Conservation (phyloP, 2,888 invertebrate genomes). For the Eupeodes latifasciatus region DNA sequence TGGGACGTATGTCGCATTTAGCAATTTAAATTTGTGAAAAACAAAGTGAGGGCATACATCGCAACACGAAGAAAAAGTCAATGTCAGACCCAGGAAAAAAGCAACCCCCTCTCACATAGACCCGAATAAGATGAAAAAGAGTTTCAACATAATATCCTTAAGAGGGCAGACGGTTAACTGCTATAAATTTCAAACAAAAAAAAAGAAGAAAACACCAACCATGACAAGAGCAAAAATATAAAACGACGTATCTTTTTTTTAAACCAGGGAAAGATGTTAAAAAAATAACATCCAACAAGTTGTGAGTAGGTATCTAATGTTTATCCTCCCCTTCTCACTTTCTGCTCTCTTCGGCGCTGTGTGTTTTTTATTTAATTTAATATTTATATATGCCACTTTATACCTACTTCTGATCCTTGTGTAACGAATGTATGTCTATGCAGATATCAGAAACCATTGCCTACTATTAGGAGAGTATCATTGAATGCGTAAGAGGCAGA, state of each 20-base stretch:
- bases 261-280: constrained; percentile 27
- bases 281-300: constrained; percentile 72
- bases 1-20: constrained; percentile 56
- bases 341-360: background rate
- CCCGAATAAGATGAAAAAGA: constrained; percentile 7
- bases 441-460: constrained; percentile 44
- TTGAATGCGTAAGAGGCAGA: constrained; percentile 16
- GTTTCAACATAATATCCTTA: constrained; percentile 53
- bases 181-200: constrained; percentile 59
- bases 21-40: constrained; percentile 66
- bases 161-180: constrained; percentile 70
- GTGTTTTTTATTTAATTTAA: constrained; percentile 58
- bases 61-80: constrained; percentile 45
- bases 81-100: constrained; percentile 49
- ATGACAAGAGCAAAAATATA: constrained; percentile 5
- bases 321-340: constrained; percentile 10
- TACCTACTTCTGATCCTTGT: constrained; percentile 50
- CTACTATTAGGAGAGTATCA: constrained; percentile 41
- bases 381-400: constrained; percentile 68
- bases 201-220: constrained; percentile 24
- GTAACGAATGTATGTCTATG: constrained; percentile 53
- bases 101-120: background rate
- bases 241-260: constrained; percentile 1
- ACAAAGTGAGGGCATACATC: background rate
- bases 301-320: constrained; percentile 45